Evolutionary conservation across 2,888 invertebrate genomes (phyloP).

Genomic region (Polydrusus pterygomalis): DNA sequence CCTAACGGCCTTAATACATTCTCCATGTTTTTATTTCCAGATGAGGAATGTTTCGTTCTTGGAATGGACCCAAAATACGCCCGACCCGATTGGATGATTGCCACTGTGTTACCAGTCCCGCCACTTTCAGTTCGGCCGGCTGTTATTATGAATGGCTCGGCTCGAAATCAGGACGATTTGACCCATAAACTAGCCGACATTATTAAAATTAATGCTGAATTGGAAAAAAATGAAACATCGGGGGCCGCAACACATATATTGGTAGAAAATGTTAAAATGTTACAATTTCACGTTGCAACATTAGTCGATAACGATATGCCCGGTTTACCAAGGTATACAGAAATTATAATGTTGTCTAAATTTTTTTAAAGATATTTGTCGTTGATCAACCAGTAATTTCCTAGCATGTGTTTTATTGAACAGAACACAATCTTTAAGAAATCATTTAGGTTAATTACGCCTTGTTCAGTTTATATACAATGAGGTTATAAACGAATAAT

Average conservation of each 20-base stretch:
- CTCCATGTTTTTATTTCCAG: slow-evolving; percentile 70
- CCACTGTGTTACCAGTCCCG: slow-evolving; percentile 97
- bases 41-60: slow-evolving; percentile 96
- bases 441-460: no score
- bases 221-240: slow-evolving; percentile 94
- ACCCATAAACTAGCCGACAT: slow-evolving; percentile 99
- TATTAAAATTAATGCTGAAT: slow-evolving; percentile 97
- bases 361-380: slow-evolving; percentile 1
- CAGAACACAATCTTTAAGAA: not conserved
- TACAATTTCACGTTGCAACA: slow-evolving; percentile 99
- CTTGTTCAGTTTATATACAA: no score
- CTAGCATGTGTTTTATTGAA: no score
- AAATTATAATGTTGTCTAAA: no score
- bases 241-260: slow-evolving; percentile 99
- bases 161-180: slow-evolving; percentile 98
- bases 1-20: slow-evolving; percentile 36
- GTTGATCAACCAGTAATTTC: no score
- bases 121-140: slow-evolving; percentile 97
- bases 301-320: slow-evolving; percentile 99
- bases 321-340: slow-evolving; percentile 86
- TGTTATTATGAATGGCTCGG: slow-evolving; percentile 99
- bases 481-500: no score
- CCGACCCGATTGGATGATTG: slow-evolving; percentile 99
- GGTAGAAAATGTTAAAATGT: slow-evolving; percentile 96
- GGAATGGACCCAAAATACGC: slow-evolving; percentile 98